Conservation (phyloP, 2,797 vertebrate species). For the Anolis apletophallus region DNA sequence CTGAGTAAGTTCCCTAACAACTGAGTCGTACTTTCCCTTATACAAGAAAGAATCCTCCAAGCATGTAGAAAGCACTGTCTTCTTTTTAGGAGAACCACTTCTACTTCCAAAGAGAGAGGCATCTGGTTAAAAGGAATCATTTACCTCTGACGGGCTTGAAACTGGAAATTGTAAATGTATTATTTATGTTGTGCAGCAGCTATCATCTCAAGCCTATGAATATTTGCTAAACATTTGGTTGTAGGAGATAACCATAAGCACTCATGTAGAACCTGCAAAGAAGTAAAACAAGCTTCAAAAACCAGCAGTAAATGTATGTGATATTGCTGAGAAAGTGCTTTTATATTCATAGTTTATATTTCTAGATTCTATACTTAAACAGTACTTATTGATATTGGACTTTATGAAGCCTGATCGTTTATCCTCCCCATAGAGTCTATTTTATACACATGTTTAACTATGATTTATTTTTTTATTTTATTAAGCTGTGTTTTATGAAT, state of each 20-base stretch:
- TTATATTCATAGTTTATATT: too few relatives aligned
- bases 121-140: not conserved
- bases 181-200: not conserved
- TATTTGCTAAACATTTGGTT: not conserved
- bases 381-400: too few relatives aligned
- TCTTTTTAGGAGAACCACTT: not conserved
- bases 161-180: not conserved
- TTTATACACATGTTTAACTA: too few relatives aligned
- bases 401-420: too few relatives aligned
- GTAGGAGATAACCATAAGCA: not conserved
- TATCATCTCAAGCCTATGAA: not conserved
- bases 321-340: not conserved
- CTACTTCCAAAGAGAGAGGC: not conserved
- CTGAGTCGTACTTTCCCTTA: too few relatives aligned
- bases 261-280: not conserved
- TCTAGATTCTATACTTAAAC: too few relatives aligned
- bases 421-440: too few relatives aligned
- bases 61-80: not conserved
- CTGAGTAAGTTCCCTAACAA: too few relatives aligned
- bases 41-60: too few relatives aligned
- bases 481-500: too few relatives aligned
- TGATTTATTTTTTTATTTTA: too few relatives aligned
- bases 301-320: not conserved
- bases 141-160: not conserved
- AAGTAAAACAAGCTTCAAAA: not conserved